phyloP scores from a whole-genome alignment of 2,888 invertebrate genomes.

The Tubulanus polymorphus region DNA sequence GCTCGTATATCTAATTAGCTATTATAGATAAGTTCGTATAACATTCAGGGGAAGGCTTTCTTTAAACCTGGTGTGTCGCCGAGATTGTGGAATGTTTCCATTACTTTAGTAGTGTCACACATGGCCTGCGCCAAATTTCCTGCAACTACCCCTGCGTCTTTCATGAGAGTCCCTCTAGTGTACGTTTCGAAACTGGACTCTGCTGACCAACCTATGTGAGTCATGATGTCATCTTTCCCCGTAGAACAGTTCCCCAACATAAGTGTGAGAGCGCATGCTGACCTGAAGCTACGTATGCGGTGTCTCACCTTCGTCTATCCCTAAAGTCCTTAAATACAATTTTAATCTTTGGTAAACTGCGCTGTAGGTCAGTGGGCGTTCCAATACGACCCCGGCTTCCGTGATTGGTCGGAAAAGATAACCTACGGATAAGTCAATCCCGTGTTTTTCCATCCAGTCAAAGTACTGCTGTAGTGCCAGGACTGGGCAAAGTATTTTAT shows the following conservation, averaged over 20 bases:
- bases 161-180: background rate
- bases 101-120: too few relatives aligned
- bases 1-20: too few relatives aligned
- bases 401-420: conserved; percentile 1
- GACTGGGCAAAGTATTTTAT: conserved; percentile 3
- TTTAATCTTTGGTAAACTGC: background rate
- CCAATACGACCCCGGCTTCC: background rate
- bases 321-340: background rate
- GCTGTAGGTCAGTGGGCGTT: background rate
- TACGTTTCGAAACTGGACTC: background rate
- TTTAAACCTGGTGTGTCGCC: too few relatives aligned
- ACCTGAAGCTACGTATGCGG: conserved; percentile 4
- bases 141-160: background rate
- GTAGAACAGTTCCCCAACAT: background rate
- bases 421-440: background rate
- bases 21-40: too few relatives aligned
- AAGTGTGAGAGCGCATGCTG: conserved; percentile 2
- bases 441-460: background rate
- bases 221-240: background rate
- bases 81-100: too few relatives aligned
- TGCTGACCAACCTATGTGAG: conserved; percentile 5
- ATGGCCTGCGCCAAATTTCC: background rate
- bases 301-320: background rate
- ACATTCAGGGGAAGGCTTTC: too few relatives aligned
- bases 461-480: background rate